Percentiles rank a stretch among this genome's conserved stretches.
phyloP scores from a whole-genome alignment of 2,797 vertebrate species.

The Aselliscus stoliczkanus region DNA sequence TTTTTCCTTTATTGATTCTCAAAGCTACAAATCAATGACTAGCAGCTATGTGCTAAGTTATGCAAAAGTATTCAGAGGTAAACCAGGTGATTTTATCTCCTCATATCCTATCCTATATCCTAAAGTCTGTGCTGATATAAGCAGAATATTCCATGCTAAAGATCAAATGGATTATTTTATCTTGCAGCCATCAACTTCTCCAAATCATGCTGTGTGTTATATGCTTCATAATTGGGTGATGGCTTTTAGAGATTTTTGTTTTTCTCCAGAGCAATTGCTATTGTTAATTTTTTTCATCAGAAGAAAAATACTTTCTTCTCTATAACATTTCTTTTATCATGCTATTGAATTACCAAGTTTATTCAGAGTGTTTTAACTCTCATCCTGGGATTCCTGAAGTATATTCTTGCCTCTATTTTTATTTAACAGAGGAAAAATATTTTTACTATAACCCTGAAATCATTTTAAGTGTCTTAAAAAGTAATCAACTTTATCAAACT shows the following conservation, averaged over 20 bases:
- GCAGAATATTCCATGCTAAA: not conserved
- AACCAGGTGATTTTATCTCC: not conserved
- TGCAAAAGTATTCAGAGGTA: not conserved
- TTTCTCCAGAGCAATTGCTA: not conserved
- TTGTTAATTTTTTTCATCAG: not conserved
- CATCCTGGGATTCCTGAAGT: not conserved
- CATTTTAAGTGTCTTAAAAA: constrained; percentile 23
- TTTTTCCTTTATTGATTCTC: not conserved
- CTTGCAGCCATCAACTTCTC: not conserved
- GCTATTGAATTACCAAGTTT: not conserved
- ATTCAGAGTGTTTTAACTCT: constrained; percentile 11
- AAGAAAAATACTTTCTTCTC: not conserved
- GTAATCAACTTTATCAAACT: not conserved
- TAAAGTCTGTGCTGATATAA: not conserved
- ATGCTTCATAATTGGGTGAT: not conserved
- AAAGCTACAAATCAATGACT: not conserved
- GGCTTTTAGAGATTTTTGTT: not conserved
- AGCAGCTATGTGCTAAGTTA: not conserved
- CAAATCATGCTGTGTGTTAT: not conserved
- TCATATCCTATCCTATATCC: not conserved
- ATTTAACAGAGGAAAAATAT: constrained; percentile 11
- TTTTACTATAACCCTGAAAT: not conserved
- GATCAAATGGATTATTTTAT: not conserved
- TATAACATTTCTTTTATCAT: not conserved
- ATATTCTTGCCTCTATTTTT: not conserved